Evolutionary conservation across 64 coral and sea anemone genomes (phyloP), one percentile per base, ranked within the genome.

Genomic region (Hydrozoanthus tunicans): DNA sequence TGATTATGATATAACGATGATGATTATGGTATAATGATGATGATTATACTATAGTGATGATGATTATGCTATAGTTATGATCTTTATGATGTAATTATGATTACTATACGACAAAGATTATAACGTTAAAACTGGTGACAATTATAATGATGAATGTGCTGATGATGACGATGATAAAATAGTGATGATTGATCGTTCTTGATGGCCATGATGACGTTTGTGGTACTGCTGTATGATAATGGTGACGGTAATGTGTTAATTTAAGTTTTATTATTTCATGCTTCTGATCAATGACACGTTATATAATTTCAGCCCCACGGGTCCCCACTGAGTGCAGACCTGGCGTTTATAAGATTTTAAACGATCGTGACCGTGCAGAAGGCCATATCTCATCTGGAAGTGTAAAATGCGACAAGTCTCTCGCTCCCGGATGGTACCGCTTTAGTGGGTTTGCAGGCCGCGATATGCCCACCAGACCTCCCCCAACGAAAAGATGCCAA

Each of bases 381-480:
- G 83, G 67, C 6, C 68, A 86, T 68, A 32, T 23, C 10, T 7
- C 23, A 27, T 5, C 7, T 0, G 83, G 83, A 73, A 6, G 0
- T 3, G 83, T 14, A 3, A 86, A 86, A 73, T 86, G 83, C 54
- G 83, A 86, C 12, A 74, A 12, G 4, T 13, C 20, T 4, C 67
- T 86, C 0, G 10, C 54, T 4, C 26, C 53, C 54, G 83, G 53
- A 13, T 86, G 83, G 83, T 86, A 86, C 69, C 83, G 83, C 54
- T 58, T 86, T 59, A 56, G 68, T 57, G 55, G 54, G 7, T 55
- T 73, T 26, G 67, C 67, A 12, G 83, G 83, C 20, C 83, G 83
- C 58, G 83, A 86, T 59, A 32, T 86, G 67, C 83, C 83, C 0
- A 86, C 83, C 9, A 73, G 0, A 25, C n/a, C 67, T 13, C 20